These are phyloP conservation scores for Neolamprologus longior DNA, from an alignment of 2,113 vertebrate genomes.

Conservation along the genomic window DNA sequence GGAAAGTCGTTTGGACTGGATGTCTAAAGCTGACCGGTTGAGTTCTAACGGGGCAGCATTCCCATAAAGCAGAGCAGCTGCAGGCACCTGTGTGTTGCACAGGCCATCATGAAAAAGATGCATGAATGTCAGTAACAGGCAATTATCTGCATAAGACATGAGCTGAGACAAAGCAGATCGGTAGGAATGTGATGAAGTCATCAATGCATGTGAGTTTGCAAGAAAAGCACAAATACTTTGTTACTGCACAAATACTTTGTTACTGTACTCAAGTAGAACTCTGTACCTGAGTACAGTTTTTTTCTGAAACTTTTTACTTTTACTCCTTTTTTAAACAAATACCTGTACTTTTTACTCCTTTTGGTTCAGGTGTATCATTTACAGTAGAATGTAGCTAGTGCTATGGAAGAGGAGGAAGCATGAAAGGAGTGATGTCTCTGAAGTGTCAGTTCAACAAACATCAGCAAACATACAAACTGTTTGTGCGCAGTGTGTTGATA, in stretches of 20 bases:
- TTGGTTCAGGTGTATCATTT: background rate
- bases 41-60: background rate
- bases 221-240: background rate
- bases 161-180: background rate
- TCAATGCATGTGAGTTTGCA: background rate
- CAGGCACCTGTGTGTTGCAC: background rate
- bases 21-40: fast-evolving
- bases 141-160: background rate
- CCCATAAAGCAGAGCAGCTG: background rate
- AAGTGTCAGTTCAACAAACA: background rate
- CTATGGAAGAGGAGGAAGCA: background rate
- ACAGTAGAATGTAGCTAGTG: background rate
- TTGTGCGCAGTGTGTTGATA: background rate
- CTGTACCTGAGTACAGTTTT: background rate
- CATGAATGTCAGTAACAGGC: background rate
- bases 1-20: fast-evolving
- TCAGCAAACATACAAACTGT: background rate
- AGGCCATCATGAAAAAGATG: background rate
- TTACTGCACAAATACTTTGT: background rate
- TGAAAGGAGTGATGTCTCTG: background rate
- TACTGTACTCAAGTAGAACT: background rate
- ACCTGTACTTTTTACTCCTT: background rate
- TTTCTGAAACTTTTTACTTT: background rate
- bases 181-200: fast-evolving
- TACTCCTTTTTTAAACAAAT: background rate